These are phyloP conservation scores for Phyllostomus hastatus DNA, from an alignment of 2,113 vertebrate genomes.

Conservation along the genomic window DNA sequence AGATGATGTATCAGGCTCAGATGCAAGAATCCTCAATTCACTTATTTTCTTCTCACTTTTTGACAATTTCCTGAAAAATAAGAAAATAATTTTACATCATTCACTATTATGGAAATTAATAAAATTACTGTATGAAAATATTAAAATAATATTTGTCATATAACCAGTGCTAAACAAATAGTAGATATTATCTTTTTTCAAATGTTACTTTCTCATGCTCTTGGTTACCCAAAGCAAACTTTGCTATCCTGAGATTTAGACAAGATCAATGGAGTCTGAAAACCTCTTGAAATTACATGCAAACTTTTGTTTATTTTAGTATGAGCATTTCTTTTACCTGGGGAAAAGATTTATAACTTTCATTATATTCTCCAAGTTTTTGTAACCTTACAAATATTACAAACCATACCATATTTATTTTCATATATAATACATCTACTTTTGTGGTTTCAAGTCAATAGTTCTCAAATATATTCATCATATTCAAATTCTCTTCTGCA, in stretches of 20 bases:
- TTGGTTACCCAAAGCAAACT: not conserved
- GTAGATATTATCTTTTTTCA: not conserved
- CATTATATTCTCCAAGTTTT: not conserved
- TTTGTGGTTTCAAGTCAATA: not conserved
- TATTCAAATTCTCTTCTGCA: not conserved
- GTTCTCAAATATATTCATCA: not conserved
- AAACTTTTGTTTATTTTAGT: not conserved
- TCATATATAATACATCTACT: not conserved
- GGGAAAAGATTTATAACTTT: not conserved
- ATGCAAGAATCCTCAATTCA: not conserved
- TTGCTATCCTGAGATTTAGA: not conserved
- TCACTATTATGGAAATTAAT: not conserved
- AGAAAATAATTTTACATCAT: not conserved
- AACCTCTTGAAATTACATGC: not conserved
- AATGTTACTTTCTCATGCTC: not conserved
- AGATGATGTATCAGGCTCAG: not conserved
- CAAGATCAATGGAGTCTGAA: not conserved
- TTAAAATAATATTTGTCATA: not conserved
- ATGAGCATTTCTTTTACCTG: not conserved
- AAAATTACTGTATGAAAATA: not conserved
- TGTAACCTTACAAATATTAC: not conserved
- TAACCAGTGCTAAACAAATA: not conserved
- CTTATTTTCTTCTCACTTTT: not conserved
- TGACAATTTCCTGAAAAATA: not conserved
- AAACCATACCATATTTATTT: not conserved